These are phyloP conservation scores for Streblospio benedicti DNA, from an alignment of 1,140 invertebrate species.

Conservation along the genomic window DNA sequence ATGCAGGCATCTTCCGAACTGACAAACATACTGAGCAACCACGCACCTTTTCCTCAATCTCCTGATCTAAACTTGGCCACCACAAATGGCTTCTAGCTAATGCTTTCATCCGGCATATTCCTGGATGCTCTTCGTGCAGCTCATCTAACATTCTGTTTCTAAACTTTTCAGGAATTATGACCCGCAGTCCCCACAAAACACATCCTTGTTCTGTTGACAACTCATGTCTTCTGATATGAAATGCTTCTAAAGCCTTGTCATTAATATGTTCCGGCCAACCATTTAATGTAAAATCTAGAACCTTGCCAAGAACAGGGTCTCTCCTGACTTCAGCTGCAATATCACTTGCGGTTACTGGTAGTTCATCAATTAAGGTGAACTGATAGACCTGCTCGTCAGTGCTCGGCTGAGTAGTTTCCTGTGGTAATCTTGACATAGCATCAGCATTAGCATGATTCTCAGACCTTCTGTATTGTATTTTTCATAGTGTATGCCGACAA, in stretches of 20 bases:
- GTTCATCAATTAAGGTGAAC: not conserved
- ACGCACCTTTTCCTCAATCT: not conserved
- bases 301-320: not conserved
- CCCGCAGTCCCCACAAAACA: not conserved
- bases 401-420: not conserved
- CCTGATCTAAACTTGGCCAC: not conserved
- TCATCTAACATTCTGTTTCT: not conserved
- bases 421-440: not conserved
- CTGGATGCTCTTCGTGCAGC: not conserved
- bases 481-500: too few species aligned
- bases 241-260: not conserved
- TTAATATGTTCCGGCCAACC: not conserved
- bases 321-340: not conserved
- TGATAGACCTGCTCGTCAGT: not conserved
- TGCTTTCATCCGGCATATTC: not conserved
- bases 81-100: not conserved
- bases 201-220: constrained; percentile 9
- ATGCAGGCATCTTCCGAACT: not conserved
- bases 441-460: not conserved
- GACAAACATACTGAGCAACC: not conserved
- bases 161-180: not conserved
- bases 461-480: not conserved
- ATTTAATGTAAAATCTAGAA: not conserved
- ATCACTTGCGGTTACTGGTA: not conserved
- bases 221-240: not conserved